Conservation (phyloP, 2,797 vertebrate genomes). For the Enteromius treurensis region DNA sequence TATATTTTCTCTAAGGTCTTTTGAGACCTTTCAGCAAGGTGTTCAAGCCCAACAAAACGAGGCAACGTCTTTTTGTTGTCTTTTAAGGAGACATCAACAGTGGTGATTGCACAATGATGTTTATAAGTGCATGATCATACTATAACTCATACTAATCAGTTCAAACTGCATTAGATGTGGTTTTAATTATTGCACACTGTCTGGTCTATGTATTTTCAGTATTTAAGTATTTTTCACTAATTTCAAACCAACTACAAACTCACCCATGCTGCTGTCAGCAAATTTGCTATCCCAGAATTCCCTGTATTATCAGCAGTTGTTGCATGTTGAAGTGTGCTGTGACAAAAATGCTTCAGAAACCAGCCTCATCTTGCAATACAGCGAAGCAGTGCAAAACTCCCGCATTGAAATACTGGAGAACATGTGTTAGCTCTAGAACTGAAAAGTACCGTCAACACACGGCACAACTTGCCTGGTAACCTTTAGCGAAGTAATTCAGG, state of each 20-base stretch:
- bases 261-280: constrained; percentile 43
- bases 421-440: neutral
- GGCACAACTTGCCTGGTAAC: neutral
- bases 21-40: constrained; percentile 15
- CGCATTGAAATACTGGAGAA: neutral
- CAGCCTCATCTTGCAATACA: constrained; percentile 31
- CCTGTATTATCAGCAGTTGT: constrained; percentile 3
- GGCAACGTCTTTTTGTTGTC: constrained; percentile 47
- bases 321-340: neutral
- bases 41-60: neutral
- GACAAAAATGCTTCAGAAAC: constrained; percentile 10
- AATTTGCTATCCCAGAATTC: constrained; percentile 5
- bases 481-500: constrained; percentile 1
- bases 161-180: neutral
- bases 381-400: neutral
- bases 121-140: neutral
- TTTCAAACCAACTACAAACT: constrained; percentile 28
- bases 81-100: constrained; percentile 37
- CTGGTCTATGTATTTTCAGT: neutral
- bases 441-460: neutral
- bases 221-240: neutral
- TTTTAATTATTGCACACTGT: neutral
- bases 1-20: neutral
- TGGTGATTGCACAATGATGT: neutral
- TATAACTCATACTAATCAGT: neutral